These are phyloP conservation scores for Phylloscopus trochilus DNA, from an alignment of 2,113 vertebrate species.

Conservation along the genomic window DNA sequence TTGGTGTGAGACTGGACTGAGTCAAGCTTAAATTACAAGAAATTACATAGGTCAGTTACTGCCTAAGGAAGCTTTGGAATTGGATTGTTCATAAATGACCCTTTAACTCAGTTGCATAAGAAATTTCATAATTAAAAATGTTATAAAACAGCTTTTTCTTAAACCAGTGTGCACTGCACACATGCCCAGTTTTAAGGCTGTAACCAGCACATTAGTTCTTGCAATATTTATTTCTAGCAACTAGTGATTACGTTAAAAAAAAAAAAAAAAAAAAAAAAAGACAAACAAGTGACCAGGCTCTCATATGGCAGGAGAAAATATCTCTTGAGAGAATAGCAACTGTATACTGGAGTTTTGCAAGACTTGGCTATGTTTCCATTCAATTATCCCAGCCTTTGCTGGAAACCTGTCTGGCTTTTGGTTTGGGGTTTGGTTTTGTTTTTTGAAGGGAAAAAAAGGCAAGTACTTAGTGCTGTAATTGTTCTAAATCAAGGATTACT, in stretches of 20 bases:
- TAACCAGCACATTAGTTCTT: not conserved
- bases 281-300: not conserved
- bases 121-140: not conserved
- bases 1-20: not conserved
- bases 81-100: not conserved
- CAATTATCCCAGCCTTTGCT: constrained; percentile 8
- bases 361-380: not conserved
- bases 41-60: not conserved
- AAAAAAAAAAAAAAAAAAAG: not conserved
- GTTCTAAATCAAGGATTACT: constrained; percentile 28
- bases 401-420: constrained; percentile 19
- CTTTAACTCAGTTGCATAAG: not conserved
- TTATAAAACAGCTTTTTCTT: constrained; percentile 8
- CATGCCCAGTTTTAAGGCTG: not conserved
- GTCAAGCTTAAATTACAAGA: not conserved
- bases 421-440: constrained; percentile 2
- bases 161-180: not conserved
- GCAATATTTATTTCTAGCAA: constrained; percentile 12
- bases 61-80: not conserved
- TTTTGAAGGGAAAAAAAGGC: not conserved
- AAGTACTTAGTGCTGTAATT: constrained; percentile 5
- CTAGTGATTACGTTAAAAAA: not conserved
- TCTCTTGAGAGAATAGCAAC: not conserved
- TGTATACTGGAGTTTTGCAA: not conserved
- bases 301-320: not conserved